Evolutionary conservation across 2,888 invertebrate species (phyloP).

Genomic region (Schizotus pectinicornis): DNA sequence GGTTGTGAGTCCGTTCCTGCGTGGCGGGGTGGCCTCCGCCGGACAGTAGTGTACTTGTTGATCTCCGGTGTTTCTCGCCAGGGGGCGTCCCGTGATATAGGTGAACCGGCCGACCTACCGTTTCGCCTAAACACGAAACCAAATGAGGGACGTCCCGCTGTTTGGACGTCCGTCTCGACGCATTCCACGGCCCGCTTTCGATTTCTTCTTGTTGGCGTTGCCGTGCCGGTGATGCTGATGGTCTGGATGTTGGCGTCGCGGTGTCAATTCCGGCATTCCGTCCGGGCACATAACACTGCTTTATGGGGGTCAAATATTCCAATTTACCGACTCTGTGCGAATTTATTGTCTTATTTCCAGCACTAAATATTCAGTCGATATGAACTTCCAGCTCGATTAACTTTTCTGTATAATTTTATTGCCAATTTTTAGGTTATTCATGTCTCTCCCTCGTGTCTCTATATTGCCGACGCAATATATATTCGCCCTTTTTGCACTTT

Average conservation of each 20-base stretch:
- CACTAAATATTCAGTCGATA: constrained; percentile 55
- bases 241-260: constrained; percentile 33
- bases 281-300: constrained; percentile 52
- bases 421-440: constrained; percentile 52
- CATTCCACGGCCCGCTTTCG: too few relatives aligned
- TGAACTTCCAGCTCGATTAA: constrained; percentile 51
- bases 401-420: constrained; percentile 56
- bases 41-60: constrained; percentile 20
- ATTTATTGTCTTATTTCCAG: constrained; percentile 57
- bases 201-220: background rate
- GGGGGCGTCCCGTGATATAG: constrained; percentile 19
- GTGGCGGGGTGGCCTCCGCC: too few relatives aligned
- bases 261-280: constrained; percentile 56
- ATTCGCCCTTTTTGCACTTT: constrained; percentile 5
- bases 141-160: constrained; percentile 16
- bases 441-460: constrained; percentile 42
- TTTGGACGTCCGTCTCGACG: too few relatives aligned
- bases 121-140: constrained; percentile 1
- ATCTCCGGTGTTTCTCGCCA: constrained; percentile 16
- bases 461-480: constrained; percentile 32
- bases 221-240: background rate
- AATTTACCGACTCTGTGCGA: constrained; percentile 54
- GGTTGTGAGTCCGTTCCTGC: background rate
- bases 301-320: constrained; percentile 60
- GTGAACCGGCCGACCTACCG: constrained; percentile 17